These are phyloP conservation scores for Oedothorax gibbosus DNA, from an alignment of 1,140 invertebrate species.

Conservation along the genomic window DNA sequence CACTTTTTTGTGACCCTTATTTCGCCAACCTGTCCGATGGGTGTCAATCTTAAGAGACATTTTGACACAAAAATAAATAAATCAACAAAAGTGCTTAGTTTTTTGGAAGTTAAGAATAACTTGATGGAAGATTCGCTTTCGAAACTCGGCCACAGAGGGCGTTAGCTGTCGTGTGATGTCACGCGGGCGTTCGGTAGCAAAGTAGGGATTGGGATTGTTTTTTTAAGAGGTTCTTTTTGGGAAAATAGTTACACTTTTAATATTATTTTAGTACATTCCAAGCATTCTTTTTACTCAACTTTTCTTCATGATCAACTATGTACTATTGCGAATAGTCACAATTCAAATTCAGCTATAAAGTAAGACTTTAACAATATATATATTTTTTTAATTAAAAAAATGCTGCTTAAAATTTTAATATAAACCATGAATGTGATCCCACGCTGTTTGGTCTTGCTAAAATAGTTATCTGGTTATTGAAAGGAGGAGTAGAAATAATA, in stretches of 20 bases:
- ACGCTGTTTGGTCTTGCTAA: too few species aligned
- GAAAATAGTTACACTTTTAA: not conserved
- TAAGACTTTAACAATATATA: too few species aligned
- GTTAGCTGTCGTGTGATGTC: conserved; percentile 31
- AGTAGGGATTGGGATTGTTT: not conserved
- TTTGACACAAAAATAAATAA: conserved; percentile 6
- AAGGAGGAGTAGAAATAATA: too few species aligned
- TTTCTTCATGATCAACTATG: too few species aligned
- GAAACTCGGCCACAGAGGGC: conserved; percentile 58
- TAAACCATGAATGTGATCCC: too few species aligned
- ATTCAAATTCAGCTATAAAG: too few species aligned
- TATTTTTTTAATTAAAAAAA: too few species aligned
- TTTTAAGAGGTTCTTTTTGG: not conserved
- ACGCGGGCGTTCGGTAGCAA: conserved; percentile 16
- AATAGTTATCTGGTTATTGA: too few species aligned
- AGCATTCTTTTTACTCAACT: too few species aligned
- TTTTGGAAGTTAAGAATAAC: not conserved
- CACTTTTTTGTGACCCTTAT: conserved; percentile 37
- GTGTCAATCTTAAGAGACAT: conserved; percentile 13
- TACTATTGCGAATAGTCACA: too few species aligned
- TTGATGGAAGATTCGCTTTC: conserved; percentile 23
- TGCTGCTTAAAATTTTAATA: too few species aligned
- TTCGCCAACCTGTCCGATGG: conserved; percentile 23
- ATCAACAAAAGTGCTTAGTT: conserved; percentile 13
- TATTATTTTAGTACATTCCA: too few species aligned